Percentiles rank a stretch among this genome's conserved stretches.
Conservation (phyloP, 1,140 invertebrate species). For the Araneus ventricosus region DNA sequence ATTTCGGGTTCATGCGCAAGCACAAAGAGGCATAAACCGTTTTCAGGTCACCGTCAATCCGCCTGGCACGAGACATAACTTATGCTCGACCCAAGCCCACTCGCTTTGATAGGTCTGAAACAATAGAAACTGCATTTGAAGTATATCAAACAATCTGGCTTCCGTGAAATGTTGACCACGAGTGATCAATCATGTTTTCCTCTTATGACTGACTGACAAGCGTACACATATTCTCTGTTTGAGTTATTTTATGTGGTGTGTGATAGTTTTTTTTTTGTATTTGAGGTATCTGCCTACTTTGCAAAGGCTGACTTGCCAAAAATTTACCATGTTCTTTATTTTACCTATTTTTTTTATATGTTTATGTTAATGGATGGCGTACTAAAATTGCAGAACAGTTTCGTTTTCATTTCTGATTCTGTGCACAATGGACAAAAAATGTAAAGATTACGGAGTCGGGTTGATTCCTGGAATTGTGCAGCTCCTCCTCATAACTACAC, state of each 20-base stretch:
- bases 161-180: not conserved
- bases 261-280: too few relatives aligned
- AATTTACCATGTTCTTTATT: too few relatives aligned
- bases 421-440: too few relatives aligned
- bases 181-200: slow-evolving; percentile 21
- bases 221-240: not conserved
- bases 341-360: too few relatives aligned
- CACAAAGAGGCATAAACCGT: not conserved
- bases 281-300: too few relatives aligned
- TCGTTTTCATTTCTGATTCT: too few relatives aligned
- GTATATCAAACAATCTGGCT: not conserved
- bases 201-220: not conserved
- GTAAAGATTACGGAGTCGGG: too few relatives aligned
- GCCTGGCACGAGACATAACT: not conserved
- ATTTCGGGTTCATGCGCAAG: not conserved
- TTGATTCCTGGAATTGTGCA: too few relatives aligned
- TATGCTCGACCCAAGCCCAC: not conserved
- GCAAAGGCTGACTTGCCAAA: too few relatives aligned
- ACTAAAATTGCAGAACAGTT: too few relatives aligned
- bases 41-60: not conserved
- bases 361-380: too few relatives aligned
- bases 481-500: too few relatives aligned
- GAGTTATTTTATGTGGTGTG: not conserved
- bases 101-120: not conserved
- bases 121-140: slow-evolving; percentile 38